These are phyloP conservation scores for Linnaemya vulpina DNA, from an alignment of 2,888 invertebrate species.

Conservation along the genomic window DNA sequence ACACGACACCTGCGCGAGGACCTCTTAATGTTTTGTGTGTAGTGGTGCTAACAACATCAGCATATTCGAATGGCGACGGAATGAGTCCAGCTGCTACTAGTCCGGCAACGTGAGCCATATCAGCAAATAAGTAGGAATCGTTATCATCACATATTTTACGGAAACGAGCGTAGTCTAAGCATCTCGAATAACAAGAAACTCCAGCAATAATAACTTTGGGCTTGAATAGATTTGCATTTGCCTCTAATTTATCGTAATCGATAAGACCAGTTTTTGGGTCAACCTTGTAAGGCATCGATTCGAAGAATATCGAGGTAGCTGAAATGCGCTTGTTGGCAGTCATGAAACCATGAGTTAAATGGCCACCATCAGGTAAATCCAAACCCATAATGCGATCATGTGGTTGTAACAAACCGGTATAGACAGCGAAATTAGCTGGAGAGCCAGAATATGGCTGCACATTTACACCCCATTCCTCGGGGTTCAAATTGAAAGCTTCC, in stretches of 20 bases:
- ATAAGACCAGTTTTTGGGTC: constrained; percentile 92
- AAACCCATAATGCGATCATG: constrained; percentile 98
- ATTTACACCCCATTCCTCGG: constrained; percentile 97
- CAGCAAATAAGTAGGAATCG: constrained; percentile 94
- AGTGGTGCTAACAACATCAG: constrained; percentile 96
- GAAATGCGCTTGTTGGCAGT: constrained; percentile 95
- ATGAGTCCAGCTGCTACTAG: constrained; percentile 94
- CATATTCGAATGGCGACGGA: constrained; percentile 94
- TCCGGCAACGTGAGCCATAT: constrained; percentile 98
- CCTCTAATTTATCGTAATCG: constrained; percentile 94
- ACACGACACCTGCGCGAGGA: constrained; percentile 94
- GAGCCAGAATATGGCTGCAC: constrained; percentile 98
- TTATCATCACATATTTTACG: constrained; percentile 91
- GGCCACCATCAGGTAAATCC: constrained; percentile 98
- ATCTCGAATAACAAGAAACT: constrained; percentile 95
- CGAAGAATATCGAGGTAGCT: constrained; percentile 98
- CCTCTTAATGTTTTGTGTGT: constrained; percentile 97
- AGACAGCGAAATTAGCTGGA: constrained; percentile 98
- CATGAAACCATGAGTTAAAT: constrained; percentile 96
- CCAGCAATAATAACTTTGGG: constrained; percentile 97
- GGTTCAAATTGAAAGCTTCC: constrained; percentile 90
- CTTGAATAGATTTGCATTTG: constrained; percentile 92
- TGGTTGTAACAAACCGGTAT: constrained; percentile 94
- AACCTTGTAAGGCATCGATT: constrained; percentile 98
- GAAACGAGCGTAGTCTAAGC: constrained; percentile 95